Percentiles rank a stretch among this genome's conserved stretches.
Conservation (phyloP, 2,797 vertebrate species). For the Galaxias olidus region DNA sequence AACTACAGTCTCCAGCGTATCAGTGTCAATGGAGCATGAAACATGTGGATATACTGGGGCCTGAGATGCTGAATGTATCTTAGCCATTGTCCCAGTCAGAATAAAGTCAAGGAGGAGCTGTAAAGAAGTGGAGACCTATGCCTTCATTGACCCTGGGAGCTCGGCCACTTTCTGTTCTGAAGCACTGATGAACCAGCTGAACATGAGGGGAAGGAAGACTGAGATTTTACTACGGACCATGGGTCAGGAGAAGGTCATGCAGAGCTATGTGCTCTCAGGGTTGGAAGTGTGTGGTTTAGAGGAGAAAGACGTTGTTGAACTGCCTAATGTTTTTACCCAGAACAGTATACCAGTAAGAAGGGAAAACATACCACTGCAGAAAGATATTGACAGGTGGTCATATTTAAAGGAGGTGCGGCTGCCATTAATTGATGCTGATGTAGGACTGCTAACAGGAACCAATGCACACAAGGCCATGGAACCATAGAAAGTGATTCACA, state of each 20-base stretch:
- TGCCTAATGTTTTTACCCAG: no score
- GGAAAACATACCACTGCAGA: conserved; percentile 14
- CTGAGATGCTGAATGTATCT: conserved; percentile 17
- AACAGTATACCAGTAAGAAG: conserved; percentile 1
- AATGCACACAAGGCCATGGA: conserved; percentile 19
- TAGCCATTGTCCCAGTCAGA: conserved; percentile 3
- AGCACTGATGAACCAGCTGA: no score
- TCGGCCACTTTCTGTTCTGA: no score
- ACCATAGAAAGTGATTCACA: conserved; percentile 25
- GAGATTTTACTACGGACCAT: no score
- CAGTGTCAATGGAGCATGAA: neutral
- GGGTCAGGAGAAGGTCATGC: no score
- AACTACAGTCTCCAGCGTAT: no score
- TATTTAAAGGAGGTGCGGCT: conserved; percentile 8
- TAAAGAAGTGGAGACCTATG: neutral
- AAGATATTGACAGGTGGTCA: conserved; percentile 11
- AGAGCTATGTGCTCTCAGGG: no score
- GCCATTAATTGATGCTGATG: conserved; percentile 11
- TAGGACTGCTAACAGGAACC: conserved; percentile 21
- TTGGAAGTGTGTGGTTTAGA: no score
- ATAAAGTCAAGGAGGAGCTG: neutral
- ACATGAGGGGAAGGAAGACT: no score
- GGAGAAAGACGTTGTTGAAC: no score
- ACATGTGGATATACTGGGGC: conserved; percentile 14
- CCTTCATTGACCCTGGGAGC: no score